Evolutionary conservation across 2,797 vertebrate species (phyloP), one percentile per base, ranked within the genome.

Genomic region (Taenioides sp.): DNA sequence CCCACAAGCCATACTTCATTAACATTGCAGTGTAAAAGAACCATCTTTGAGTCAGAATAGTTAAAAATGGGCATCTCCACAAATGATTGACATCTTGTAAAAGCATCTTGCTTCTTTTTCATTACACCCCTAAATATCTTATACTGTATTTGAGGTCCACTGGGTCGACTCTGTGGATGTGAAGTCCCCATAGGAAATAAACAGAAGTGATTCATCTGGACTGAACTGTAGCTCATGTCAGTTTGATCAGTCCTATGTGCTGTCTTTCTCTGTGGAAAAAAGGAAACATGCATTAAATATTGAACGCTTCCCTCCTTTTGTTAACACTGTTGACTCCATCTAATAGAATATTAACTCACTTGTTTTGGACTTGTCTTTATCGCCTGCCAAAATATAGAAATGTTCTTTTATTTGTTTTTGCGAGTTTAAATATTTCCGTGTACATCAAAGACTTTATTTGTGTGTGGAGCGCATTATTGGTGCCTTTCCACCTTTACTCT

Each of bases 201-300:
- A 78, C 60, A 43, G 55, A 60, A 69, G 27, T 0, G 40, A 17
- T 22, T 65, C 60, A 68, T 31, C 1, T 22, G 2, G 66, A 70
- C 68, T 67, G 57, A 72, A 64, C 70, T 52, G 23, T 9, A 67
- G 66, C 11, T 47, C 77, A 77, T 78, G 84, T 82, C 75, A 73
- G 78, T 87, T 80, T 87, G 79, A 89, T 86, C 85, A 74, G 62
- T 50, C 49, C 57, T 1, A 28, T 78, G 59, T 73, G 75, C 79
- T 88, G 81, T 82, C 70, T 84, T 89, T 88, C 78, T 54, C 75
- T 80, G 67, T 0, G 66, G 70, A 71, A 71, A 79, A 86, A 82
- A 75, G 73, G 28, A 81, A 69, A 78, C 47, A 50, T 14, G 0
- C 80, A 85, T 91, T 65, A 89, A 89, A 90, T 73, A 91, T 90